Percentiles rank a stretch among this genome's conserved stretches.
These are phyloP conservation scores for Manis crassicaudata DNA, from an alignment of 2,797 vertebrate genomes.

Conservation along the genomic window DNA sequence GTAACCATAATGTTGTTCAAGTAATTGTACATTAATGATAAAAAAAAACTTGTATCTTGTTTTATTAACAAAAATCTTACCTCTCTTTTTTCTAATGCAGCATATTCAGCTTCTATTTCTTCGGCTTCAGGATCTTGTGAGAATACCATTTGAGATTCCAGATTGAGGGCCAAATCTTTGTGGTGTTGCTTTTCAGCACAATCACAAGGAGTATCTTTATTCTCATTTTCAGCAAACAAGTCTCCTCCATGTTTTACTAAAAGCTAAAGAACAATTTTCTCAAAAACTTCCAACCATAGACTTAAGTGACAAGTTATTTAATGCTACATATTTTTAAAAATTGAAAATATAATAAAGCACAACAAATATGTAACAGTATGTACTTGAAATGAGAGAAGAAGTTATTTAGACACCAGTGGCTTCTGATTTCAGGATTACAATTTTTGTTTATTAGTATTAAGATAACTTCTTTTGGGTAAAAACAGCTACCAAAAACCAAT, in stretches of 20 bases:
- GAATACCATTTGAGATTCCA: constrained; percentile 99
- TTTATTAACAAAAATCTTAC: constrained; percentile 81
- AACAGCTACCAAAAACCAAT: not conserved
- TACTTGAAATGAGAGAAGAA: constrained; percentile 29
- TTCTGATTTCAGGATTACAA: constrained; percentile 55
- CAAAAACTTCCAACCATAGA: constrained; percentile 58
- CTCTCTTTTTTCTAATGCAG: constrained; percentile 98
- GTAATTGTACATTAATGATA: too few species aligned
- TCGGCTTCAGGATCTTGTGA: constrained; percentile 96
- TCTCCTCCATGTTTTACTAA: constrained; percentile 95
- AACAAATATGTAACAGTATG: constrained; percentile 44
- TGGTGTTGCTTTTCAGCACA: constrained; percentile 98
- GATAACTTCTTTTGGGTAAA: constrained; percentile 22
- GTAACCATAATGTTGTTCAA: too few species aligned
- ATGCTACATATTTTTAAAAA: constrained; percentile 5
- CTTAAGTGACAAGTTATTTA: constrained; percentile 42
- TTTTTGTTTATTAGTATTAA: constrained; percentile 49
- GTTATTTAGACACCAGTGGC: constrained; percentile 14
- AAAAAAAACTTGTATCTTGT: not conserved
- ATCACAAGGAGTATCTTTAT: constrained; percentile 98
- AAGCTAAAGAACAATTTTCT: constrained; percentile 86
- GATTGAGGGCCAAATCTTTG: constrained; percentile 97
- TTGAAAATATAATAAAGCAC: constrained; percentile 25
- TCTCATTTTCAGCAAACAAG: constrained; percentile 98
- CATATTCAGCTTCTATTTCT: constrained; percentile 97